A percentile compares a stretch with the other conserved stretches of the same genome.
phyloP scores from a whole-genome alignment of 2,113 vertebrate species.

The Paramisgurnus dabryanus region DNA sequence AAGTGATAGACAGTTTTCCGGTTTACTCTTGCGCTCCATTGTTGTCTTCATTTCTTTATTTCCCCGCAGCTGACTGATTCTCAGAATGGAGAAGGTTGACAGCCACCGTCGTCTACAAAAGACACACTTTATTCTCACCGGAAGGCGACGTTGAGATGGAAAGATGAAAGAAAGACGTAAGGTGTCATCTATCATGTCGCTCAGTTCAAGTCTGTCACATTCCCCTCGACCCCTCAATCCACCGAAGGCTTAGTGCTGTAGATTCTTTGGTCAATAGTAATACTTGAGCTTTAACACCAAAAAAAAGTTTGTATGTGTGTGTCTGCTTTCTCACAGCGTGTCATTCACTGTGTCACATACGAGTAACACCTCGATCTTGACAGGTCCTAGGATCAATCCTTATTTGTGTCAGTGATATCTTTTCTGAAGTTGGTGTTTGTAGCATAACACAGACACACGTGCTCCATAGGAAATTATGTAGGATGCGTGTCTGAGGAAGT shows the following conservation, averaged over 20 bases:
- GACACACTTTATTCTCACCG: constrained; percentile 49
- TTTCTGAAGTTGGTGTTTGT: not conserved
- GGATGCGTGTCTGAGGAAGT: constrained; percentile 13
- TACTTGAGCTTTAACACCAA: constrained; percentile 25
- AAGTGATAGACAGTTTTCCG: constrained; percentile 43
- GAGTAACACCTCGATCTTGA: not conserved
- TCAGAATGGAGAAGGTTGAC: constrained; percentile 39
- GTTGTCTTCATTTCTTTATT: constrained; percentile 49
- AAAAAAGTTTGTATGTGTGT: constrained; percentile 8
- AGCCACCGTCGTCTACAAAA: constrained; percentile 44
- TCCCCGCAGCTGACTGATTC: constrained; percentile 46
- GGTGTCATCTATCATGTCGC: constrained; percentile 61
- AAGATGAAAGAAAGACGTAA: constrained; percentile 45
- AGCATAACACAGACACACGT: too few species aligned
- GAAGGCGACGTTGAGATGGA: constrained; percentile 47
- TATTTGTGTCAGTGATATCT: constrained; percentile 24
- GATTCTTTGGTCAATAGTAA: constrained; percentile 35
- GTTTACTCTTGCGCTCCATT: constrained; percentile 37
- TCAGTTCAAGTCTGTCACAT: constrained; percentile 54
- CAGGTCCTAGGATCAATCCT: not conserved
- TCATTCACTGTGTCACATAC: not conserved
- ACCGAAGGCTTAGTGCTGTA: constrained; percentile 18
- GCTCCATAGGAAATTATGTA: constrained; percentile 15
- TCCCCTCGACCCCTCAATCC: constrained; percentile 33
- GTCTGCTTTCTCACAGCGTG: not conserved